These are phyloP conservation scores for Semnornis frantzii DNA, from an alignment of 2,113 vertebrate species.

Conservation along the genomic window DNA sequence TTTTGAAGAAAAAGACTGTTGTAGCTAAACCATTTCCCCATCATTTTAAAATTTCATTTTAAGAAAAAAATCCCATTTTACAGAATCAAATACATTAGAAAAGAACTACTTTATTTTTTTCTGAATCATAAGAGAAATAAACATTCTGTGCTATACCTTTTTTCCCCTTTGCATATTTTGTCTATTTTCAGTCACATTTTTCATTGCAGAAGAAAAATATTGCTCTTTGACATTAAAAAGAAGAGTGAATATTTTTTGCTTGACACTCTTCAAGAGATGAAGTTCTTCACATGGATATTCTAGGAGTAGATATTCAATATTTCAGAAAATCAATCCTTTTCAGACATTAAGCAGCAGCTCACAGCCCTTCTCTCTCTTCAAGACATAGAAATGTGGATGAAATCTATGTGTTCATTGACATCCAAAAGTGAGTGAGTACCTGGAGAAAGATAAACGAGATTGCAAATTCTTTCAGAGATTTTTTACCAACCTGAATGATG, in stretches of 20 bases:
- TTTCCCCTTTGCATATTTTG: neutral
- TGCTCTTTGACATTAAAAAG: neutral
- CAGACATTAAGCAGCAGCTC: neutral
- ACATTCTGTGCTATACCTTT: neutral
- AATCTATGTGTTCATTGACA: neutral
- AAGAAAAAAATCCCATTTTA: neutral
- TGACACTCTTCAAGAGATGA: neutral
- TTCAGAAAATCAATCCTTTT: conserved; percentile 4
- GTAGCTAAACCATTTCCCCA: neutral
- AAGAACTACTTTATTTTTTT: neutral
- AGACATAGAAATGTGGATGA: neutral
- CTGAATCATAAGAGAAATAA: neutral
- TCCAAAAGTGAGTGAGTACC: neutral
- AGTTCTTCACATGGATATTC: neutral
- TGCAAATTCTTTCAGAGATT: neutral
- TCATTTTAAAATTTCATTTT: neutral
- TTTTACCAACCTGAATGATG: neutral
- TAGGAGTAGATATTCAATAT: conserved; percentile 1
- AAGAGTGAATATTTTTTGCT: neutral
- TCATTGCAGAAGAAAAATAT: neutral
- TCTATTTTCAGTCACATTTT: neutral
- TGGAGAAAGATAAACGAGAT: conserved; percentile 18
- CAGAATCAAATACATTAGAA: neutral
- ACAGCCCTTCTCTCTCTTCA: neutral
- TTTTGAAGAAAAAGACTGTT: neutral